These are phyloP conservation scores for Drosophila kanapiae DNA, from an alignment of 1,140 invertebrate species.

Conservation along the genomic window DNA sequence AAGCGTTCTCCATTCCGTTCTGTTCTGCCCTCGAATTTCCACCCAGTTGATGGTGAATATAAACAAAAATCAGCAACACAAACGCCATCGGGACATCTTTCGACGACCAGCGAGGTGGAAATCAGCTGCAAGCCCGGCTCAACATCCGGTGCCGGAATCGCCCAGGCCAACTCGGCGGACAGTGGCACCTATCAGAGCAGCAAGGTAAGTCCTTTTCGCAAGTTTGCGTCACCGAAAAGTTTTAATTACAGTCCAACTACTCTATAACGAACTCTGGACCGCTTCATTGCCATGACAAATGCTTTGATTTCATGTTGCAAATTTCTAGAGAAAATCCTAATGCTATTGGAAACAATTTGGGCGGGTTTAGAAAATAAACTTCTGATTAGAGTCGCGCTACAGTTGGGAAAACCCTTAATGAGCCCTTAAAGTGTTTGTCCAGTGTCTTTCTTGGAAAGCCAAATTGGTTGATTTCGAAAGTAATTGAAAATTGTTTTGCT, in stretches of 20 bases:
- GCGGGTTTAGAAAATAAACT: constrained; percentile 28
- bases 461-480: constrained; percentile 13
- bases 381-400: constrained; percentile 32
- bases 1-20: constrained; percentile 50
- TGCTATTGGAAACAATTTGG: constrained; percentile 33
- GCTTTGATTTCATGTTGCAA: constrained; percentile 45
- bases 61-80: constrained; percentile 86
- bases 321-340: constrained; percentile 32
- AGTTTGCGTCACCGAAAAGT: constrained; percentile 53
- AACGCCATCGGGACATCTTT: constrained; percentile 85
- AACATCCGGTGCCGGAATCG: constrained; percentile 52
- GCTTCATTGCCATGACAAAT: constrained; percentile 45
- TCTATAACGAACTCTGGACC: constrained; percentile 50
- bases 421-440: neutral
- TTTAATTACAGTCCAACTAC: constrained; percentile 58
- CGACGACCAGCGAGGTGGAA: constrained; percentile 85
- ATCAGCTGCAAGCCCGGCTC: constrained; percentile 83
- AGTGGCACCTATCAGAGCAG: constrained; percentile 80
- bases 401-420: constrained; percentile 7
- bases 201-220: constrained; percentile 76
- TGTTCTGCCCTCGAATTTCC: constrained; percentile 27
- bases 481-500: constrained; percentile 21
- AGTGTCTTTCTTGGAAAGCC: constrained; percentile 1
- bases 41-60: constrained; percentile 85
- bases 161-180: constrained; percentile 59